phyloP scores from a whole-genome alignment of 2,113 vertebrate species.

The Mesocricetus auratus region DNA sequence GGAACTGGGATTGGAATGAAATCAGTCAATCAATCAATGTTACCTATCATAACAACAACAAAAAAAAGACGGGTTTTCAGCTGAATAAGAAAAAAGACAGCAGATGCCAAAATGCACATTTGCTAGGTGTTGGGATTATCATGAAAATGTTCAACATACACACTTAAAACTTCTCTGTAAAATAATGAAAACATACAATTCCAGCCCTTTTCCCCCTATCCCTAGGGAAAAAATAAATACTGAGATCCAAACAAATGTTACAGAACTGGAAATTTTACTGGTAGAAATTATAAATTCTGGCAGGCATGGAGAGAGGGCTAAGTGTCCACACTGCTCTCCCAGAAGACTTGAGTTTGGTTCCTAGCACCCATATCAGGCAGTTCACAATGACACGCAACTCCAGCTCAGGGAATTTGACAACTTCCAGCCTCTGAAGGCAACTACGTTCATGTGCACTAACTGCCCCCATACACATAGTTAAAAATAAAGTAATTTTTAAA shows the following conservation, averaged over 20 bases:
- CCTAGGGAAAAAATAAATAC: not conserved
- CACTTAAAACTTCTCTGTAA: slow-evolving; percentile 42
- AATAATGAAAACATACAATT: slow-evolving; percentile 15
- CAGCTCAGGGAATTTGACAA: not conserved
- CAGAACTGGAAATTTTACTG: slow-evolving; percentile 4
- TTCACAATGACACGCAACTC: not conserved
- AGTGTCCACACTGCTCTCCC: not conserved
- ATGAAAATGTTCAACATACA: slow-evolving; percentile 28
- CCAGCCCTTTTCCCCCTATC: not conserved
- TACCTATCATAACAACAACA: not conserved
- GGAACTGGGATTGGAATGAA: too few relatives aligned
- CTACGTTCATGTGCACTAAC: not conserved
- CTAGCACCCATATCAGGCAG: not conserved
- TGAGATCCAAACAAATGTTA: not conserved
- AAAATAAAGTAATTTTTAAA: not conserved
- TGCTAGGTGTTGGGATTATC: not conserved
- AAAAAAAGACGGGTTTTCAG: slow-evolving; percentile 42
- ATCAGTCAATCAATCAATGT: too few relatives aligned
- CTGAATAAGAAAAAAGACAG: slow-evolving; percentile 15
- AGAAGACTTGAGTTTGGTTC: not conserved
- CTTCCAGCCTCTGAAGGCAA: not conserved
- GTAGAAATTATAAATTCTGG: not conserved
- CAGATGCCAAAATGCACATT: not conserved
- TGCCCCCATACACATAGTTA: not conserved
- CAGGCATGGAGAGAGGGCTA: not conserved